Evolutionary conservation across 2,888 invertebrate species (phyloP), one percentile per base, ranked within the genome.

Genomic region (Phlogophora meticulosa): DNA sequence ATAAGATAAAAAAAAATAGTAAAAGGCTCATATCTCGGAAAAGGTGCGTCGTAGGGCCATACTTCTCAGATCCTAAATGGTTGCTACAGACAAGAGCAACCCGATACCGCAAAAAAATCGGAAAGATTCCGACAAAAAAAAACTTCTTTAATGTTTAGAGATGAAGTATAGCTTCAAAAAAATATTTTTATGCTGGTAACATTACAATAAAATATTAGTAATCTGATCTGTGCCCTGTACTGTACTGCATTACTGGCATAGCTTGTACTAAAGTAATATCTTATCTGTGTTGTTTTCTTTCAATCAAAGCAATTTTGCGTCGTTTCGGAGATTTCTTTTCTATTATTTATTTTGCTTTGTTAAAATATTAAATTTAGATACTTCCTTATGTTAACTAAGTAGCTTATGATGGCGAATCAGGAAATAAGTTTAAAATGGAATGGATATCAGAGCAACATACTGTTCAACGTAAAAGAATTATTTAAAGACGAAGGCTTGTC

Each of bases 391-490:
- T 49, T 64, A 53, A 63, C 36, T 38, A 77, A 72, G 67, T 22
- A 22, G 40, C 20, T 52, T 38, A 72, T 67, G 75, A 95, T 95
- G 95, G 88, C 94, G 75, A 95, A 95, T 83, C 96, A 95, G 86
- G 97, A 97, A 91, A 97, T 97, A 91, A 97, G 97, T 90, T 92
- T 97, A 73, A 97, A 97, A 89, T 97, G 97, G 97, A 97, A 97
- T 89, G 97, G 97, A 71, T 97, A 96, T 89, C 96, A 97, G 84
- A 96, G 92, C 86, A 97, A 97, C 85, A 96, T 97, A 88, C 91
- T 97, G 72, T 94, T 93, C 63, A 97, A 97, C 78, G 96, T 97
- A 78, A 97, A 97, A 86, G 96, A 96, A 85, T 90, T 97, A 67
- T 96, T 94, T 93, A 96, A 96, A 88, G 96, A 97, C 86, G 97